Evolutionary conservation across 2,113 vertebrate genomes (phyloP).

Genomic region (Stegastes partitus): DNA sequence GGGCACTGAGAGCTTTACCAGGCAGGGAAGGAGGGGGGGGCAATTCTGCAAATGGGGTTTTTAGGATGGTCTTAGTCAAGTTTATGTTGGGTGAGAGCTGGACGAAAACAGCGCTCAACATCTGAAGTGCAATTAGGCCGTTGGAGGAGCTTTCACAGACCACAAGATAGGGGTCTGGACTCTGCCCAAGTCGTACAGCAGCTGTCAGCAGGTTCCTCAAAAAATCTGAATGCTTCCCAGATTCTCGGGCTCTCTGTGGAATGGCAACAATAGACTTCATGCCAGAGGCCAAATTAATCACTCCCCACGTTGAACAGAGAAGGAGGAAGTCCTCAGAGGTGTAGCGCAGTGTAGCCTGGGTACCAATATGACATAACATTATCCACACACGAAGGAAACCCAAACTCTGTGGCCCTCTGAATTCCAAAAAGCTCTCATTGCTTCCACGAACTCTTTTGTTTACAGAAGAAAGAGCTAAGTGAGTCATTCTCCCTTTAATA

Average conservation of each 20-base stretch:
- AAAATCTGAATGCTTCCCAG: constrained; percentile 72
- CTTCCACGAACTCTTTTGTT: constrained; percentile 73
- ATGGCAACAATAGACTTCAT: constrained; percentile 72
- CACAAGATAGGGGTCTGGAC: constrained; percentile 65
- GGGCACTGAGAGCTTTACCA: constrained; percentile 37
- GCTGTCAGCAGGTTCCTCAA: constrained; percentile 77
- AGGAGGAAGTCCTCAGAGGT: constrained; percentile 50
- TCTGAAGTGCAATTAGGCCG: constrained; percentile 72
- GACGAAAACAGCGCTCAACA: constrained; percentile 60
- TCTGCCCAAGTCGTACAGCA: constrained; percentile 73
- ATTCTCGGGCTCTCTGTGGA: constrained; percentile 71
- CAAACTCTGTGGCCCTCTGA: constrained; percentile 38
- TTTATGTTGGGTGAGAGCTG: constrained; percentile 58
- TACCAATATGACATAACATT: constrained; percentile 53
- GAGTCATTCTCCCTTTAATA: constrained; percentile 47
- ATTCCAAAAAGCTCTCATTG: constrained; percentile 55
- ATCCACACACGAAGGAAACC: constrained; percentile 31
- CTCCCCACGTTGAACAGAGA: constrained; percentile 41
- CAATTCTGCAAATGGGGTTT: constrained; percentile 44
- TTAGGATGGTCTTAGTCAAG: constrained; percentile 52
- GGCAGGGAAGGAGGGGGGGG: constrained; percentile 1
- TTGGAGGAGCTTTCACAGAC: constrained; percentile 72
- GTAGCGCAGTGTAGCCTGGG: constrained; percentile 37
- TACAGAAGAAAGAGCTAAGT: constrained; percentile 52
- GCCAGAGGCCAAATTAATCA: constrained; percentile 70